Conservation (phyloP, 2,113 vertebrate species). For the Chlorodrepanis virens region DNA sequence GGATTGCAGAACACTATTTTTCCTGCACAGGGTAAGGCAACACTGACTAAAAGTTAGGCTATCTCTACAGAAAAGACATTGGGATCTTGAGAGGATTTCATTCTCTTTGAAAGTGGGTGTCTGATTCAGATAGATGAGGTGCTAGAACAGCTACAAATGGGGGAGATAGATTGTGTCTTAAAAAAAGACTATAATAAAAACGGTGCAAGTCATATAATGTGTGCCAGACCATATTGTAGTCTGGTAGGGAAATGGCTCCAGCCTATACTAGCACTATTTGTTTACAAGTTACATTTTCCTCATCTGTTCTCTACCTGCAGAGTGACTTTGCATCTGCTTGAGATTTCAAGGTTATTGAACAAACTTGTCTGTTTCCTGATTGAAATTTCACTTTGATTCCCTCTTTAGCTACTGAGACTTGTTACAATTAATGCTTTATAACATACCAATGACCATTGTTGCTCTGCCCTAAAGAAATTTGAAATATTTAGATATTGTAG, state of each 20-base stretch:
- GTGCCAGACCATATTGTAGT: background rate
- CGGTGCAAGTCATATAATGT: background rate
- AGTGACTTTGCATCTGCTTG: background rate
- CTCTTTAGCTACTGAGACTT: background rate
- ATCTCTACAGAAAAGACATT: background rate
- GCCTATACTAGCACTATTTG: background rate
- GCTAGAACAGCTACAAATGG: background rate
- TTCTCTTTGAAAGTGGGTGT: background rate
- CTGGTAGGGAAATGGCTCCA: background rate
- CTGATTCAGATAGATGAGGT: background rate
- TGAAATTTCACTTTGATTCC: background rate
- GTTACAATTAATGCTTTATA: background rate
- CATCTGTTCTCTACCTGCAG: background rate
- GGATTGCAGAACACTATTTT: background rate
- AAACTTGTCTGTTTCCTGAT: background rate
- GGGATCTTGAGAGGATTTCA: background rate
- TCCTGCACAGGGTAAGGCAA: background rate
- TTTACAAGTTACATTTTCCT: background rate
- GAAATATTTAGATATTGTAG: background rate
- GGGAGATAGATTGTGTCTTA: background rate
- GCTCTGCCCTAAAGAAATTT: background rate
- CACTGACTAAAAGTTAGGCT: background rate
- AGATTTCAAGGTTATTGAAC: background rate
- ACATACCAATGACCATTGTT: background rate
- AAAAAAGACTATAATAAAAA: background rate